A percentile compares a stretch with the other conserved stretches of the same genome.
phyloP scores from a whole-genome alignment of 1,140 invertebrate species.

The Adoxophyes honmai region DNA sequence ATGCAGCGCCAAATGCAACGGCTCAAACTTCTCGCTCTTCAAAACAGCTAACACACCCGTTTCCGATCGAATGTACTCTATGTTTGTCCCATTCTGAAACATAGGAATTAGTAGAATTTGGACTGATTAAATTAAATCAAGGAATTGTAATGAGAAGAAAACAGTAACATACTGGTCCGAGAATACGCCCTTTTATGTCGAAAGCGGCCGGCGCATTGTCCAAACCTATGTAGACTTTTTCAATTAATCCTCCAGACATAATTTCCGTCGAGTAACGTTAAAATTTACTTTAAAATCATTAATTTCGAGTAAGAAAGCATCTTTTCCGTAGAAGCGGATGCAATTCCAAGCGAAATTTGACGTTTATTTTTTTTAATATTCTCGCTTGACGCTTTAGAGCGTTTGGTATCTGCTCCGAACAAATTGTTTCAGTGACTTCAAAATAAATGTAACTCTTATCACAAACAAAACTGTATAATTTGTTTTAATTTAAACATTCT shows the following conservation, averaged over 20 bases:
- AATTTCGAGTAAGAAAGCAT: constrained; percentile 1
- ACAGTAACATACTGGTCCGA: constrained; percentile 77
- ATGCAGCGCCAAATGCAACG: constrained; percentile 88
- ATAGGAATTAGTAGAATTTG: constrained; percentile 15
- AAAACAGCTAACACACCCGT: constrained; percentile 86
- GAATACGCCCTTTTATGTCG: constrained; percentile 85
- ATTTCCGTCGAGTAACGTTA: constrained; percentile 31
- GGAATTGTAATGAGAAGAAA: constrained; percentile 18
- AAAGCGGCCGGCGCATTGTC: constrained; percentile 87
- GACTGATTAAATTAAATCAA: background rate
- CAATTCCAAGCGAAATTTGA: constrained; percentile 2
- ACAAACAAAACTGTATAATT: too few relatives aligned
- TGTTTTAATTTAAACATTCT: too few relatives aligned
- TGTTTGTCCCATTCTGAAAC: constrained; percentile 82
- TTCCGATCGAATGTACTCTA: constrained; percentile 87
- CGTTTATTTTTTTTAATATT: background rate
- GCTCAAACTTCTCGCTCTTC: constrained; percentile 87
- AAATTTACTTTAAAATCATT: constrained; percentile 1
- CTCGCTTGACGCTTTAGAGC: background rate
- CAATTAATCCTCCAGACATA: constrained; percentile 75
- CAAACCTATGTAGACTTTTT: constrained; percentile 87
- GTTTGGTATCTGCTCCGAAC: too few relatives aligned
- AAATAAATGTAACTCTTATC: too few relatives aligned
- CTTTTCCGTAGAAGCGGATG: constrained; percentile 1
- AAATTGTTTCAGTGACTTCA: too few relatives aligned